Conservation (phyloP, 2,888 invertebrate species). For the Tholera decimalis region DNA sequence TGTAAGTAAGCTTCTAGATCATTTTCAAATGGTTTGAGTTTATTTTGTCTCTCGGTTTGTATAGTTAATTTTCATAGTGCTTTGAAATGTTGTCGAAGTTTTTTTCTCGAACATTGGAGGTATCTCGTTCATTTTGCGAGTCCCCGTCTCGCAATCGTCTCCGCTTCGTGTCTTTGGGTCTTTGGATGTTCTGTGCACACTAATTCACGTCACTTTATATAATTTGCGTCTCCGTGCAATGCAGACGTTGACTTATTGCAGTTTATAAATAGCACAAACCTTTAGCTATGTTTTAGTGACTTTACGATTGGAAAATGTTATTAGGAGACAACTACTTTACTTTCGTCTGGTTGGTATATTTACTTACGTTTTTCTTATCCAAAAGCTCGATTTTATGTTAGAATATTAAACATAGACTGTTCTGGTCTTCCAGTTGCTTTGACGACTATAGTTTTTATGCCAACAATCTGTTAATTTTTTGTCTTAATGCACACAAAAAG, state of each 20-base stretch:
- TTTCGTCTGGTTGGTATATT: conserved; percentile 1
- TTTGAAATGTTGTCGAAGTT: not conserved
- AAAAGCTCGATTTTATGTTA: conserved; percentile 4
- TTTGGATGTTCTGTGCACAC: conserved; percentile 23
- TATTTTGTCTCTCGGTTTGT: not conserved
- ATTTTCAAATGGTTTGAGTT: not conserved
- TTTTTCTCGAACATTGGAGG: conserved; percentile 16
- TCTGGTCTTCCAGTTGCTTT: not conserved
- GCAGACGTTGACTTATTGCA: conserved; percentile 35
- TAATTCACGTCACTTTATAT: conserved; percentile 51
- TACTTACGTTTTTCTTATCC: not conserved
- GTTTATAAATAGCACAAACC: conserved; percentile 37
- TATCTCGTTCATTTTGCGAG: conserved; percentile 15
- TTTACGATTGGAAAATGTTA: conserved; percentile 12
- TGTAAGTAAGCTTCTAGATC: not conserved
- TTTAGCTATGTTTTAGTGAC: conserved; percentile 23
- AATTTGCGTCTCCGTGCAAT: conserved; percentile 50
- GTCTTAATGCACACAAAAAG: conserved; percentile 29
- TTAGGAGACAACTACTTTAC: not conserved
- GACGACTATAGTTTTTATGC: conserved; percentile 13
- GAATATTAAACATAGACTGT: not conserved
- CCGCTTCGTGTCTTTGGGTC: conserved; percentile 14
- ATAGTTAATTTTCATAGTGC: conserved; percentile 1
- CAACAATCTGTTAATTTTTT: conserved; percentile 26
- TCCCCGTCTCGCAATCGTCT: conserved; percentile 16